A percentile compares a stretch with the other conserved stretches of the same genome.
Conservation (phyloP, 2,888 invertebrate species). For the Cotesia congregata region DNA sequence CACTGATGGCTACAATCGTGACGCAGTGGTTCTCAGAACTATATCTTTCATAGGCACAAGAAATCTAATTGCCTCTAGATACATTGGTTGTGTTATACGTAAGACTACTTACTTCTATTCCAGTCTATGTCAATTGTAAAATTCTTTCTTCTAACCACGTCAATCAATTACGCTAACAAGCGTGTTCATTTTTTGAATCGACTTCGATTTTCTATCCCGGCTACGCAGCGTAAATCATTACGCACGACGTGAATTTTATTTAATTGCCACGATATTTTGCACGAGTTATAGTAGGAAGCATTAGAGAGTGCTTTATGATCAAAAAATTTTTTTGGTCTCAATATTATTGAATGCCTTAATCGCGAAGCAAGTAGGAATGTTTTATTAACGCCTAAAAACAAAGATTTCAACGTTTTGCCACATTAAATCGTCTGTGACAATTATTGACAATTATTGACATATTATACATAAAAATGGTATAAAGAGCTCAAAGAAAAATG, state of each 20-base stretch:
- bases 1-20: conserved; percentile 46
- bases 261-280: conserved; percentile 11
- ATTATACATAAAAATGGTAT: too few species aligned
- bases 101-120: not conserved
- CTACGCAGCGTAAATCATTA: conserved; percentile 32
- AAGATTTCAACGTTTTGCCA: too few species aligned
- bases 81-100: not conserved
- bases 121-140: conserved; percentile 33
- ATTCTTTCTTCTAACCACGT: conserved; percentile 28
- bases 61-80: conserved; percentile 38
- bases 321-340: too few species aligned
- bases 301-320: too few species aligned
- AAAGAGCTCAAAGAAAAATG: too few species aligned
- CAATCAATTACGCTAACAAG: conserved; percentile 41
- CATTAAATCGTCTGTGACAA: too few species aligned
- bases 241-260: conserved; percentile 30
- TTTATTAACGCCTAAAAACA: too few species aligned
- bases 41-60: conserved; percentile 45
- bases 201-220: conserved; percentile 30
- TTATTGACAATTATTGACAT: too few species aligned
- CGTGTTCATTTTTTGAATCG: conserved; percentile 17
- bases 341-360: too few species aligned
- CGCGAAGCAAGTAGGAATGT: too few species aligned
- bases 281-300: too few species aligned
- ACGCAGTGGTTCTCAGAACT: conserved; percentile 53